phyloP scores from a whole-genome alignment of 2,888 invertebrate species.

The Dolomedes plantarius region DNA sequence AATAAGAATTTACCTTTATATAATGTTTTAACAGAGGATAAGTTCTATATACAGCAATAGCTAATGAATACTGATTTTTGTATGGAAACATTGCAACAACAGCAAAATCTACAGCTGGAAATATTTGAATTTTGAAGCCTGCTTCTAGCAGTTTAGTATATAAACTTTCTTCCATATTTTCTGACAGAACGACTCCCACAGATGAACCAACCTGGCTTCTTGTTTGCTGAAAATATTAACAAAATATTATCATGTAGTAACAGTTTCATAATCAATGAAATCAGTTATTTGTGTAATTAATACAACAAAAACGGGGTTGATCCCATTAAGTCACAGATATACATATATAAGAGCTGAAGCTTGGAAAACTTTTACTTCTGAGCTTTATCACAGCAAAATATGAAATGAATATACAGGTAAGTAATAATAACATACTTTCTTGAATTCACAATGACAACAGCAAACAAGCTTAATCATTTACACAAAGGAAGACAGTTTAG shows the following conservation, averaged over 20 bases:
- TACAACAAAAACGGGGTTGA: no score
- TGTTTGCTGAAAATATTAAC: constrained; percentile 74
- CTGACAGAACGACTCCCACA: constrained; percentile 76
- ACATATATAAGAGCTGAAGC: no score
- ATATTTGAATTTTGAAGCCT: constrained; percentile 76
- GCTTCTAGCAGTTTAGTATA: constrained; percentile 74
- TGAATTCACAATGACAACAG: no score
- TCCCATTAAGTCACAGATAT: no score
- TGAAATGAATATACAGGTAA: no score
- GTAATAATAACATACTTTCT: no score
- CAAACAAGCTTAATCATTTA: no score
- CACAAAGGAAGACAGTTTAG: no score
- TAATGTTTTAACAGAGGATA: constrained; percentile 77
- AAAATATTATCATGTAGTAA: not conserved
- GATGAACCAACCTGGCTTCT: constrained; percentile 76
- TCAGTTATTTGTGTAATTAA: no score
- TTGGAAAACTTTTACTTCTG: no score
- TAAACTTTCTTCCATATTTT: constrained; percentile 70
- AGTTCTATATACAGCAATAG: constrained; percentile 77
- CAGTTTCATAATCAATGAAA: no score
- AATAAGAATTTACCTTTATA: constrained; percentile 75
- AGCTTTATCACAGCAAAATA: no score
- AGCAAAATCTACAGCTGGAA: constrained; percentile 78
- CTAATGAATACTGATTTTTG: constrained; percentile 77
- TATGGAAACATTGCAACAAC: constrained; percentile 78